phyloP scores from a whole-genome alignment of 2,113 vertebrate species.

The Hippolais icterina region DNA sequence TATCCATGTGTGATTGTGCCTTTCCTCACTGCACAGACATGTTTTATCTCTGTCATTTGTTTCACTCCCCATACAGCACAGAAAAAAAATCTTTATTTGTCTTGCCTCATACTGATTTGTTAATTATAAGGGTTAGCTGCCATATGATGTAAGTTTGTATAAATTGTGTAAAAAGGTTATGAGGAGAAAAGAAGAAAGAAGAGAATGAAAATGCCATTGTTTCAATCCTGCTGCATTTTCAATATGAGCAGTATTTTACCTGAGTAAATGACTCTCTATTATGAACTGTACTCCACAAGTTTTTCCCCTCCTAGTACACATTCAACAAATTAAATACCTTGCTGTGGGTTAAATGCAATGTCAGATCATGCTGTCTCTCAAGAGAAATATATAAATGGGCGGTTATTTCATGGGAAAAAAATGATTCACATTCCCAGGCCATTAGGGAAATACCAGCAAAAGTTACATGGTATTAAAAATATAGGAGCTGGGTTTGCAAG shows the following conservation, averaged over 20 bases:
- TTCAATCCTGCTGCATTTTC: background rate
- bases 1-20: background rate
- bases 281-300: background rate
- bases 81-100: background rate
- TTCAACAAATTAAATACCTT: conserved; percentile 42
- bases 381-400: conserved; percentile 46
- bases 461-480: conserved; percentile 42
- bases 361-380: conserved; percentile 34
- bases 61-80: background rate
- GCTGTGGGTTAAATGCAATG: conserved; percentile 43
- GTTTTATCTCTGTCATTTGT: background rate
- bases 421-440: conserved; percentile 19
- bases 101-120: background rate
- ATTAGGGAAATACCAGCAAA: conserved; percentile 60
- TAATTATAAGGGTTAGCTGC: background rate
- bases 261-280: background rate
- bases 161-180: background rate
- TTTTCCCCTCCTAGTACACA: background rate
- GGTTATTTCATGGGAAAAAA: conserved; percentile 43
- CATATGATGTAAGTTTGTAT: background rate
- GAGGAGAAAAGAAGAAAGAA: background rate
- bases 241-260: background rate
- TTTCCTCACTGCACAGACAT: background rate
- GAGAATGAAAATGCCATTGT: background rate
- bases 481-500: conserved; percentile 45